Conservation (phyloP, 2,113 vertebrate species). For the Sinocyclocheilus rhinocerous region DNA sequence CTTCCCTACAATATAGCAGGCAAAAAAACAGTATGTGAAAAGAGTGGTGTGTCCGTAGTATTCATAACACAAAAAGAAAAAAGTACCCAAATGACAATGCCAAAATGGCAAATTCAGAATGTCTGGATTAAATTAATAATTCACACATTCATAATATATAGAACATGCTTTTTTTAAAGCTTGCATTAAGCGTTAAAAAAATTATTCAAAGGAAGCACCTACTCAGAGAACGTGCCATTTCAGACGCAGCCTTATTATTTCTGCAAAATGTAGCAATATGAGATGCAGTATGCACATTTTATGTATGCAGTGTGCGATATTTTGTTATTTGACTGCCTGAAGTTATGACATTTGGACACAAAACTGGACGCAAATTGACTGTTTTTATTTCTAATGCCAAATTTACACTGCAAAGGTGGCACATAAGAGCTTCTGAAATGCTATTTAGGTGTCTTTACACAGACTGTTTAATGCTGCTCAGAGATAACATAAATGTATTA, state of each 20-base stretch:
- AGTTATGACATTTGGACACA: neutral
- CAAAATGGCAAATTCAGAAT: neutral
- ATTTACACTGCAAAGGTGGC: no score
- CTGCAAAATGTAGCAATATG: neutral
- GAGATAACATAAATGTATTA: no score
- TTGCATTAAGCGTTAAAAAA: no score
- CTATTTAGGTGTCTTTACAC: no score
- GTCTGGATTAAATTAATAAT: neutral
- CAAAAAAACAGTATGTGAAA: neutral
- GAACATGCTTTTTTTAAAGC: no score
- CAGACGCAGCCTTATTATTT: neutral
- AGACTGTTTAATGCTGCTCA: no score
- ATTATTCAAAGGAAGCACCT: neutral
- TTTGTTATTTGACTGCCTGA: neutral
- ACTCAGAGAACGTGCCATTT: neutral
- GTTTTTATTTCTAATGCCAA: neutral
- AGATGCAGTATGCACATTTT: neutral
- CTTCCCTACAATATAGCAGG: neutral
- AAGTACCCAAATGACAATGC: no score
- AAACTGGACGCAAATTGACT: neutral
- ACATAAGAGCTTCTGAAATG: no score
- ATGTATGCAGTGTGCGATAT: neutral
- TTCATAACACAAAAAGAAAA: neutral
- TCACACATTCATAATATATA: no score
- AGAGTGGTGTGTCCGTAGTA: neutral